Evolutionary conservation across 2,888 invertebrate genomes (phyloP).

Genomic region (Gastrophysa polygoni): DNA sequence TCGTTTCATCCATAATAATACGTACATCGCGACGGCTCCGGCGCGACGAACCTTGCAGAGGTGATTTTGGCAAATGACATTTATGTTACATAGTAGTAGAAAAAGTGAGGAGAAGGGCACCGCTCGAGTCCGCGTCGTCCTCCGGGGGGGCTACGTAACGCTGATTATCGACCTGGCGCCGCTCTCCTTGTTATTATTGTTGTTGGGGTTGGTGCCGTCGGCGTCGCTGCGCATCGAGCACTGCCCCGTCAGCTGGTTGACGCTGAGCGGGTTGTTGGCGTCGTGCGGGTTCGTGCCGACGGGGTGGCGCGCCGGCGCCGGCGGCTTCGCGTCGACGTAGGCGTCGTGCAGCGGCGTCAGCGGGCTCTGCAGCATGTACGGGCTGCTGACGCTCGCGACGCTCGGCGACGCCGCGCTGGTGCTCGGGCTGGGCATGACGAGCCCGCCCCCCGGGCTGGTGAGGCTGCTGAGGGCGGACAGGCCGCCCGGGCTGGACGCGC

Average conservation of each 20-base stretch:
- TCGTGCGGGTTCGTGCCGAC: constrained; percentile 92
- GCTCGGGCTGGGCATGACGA: constrained; percentile 79
- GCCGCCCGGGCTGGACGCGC: constrained; percentile 67
- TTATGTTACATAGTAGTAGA: constrained; percentile 60
- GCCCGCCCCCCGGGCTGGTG: constrained; percentile 67
- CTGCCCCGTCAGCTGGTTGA: constrained; percentile 86
- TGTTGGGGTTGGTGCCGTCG: constrained; percentile 47
- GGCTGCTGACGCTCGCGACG: constrained; percentile 65
- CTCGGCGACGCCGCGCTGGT: constrained; percentile 72
- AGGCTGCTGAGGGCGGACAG: constrained; percentile 71
- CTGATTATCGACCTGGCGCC: constrained; percentile 58
- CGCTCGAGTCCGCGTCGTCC: no score
- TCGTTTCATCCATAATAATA: no score
- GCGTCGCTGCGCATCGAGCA: constrained; percentile 56
- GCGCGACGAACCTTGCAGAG: no score
- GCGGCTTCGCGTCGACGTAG: constrained; percentile 46
- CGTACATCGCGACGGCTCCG: no score
- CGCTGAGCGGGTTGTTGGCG: constrained; percentile 90
- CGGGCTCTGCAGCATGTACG: constrained; percentile 63
- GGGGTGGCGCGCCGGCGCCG: constrained; percentile 70
- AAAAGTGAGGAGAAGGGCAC: constrained; percentile 29
- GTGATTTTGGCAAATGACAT: constrained; percentile 61
- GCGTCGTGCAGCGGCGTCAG: constrained; percentile 54
- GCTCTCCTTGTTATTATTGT: constrained; percentile 53
- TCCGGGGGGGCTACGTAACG: constrained; percentile 54